Evolutionary conservation across 37 sponge, comb jelly and placozoan species (phyloP).

Genomic region (Haliclona indistincta): DNA sequence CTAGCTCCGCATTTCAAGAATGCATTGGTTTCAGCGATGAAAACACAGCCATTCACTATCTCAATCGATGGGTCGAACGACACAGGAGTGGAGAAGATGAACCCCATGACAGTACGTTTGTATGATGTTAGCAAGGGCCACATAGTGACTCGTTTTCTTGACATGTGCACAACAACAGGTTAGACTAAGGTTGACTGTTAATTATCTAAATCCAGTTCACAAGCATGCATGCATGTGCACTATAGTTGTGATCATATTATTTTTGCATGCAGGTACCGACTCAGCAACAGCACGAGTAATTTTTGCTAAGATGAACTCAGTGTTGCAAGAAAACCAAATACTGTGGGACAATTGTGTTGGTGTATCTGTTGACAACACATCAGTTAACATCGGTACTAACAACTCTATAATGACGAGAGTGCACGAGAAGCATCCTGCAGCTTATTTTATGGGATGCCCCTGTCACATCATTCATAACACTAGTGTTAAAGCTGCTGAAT

Average conservation of each 20-base stretch:
- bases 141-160: slow-evolving; percentile 46
- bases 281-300: slow-evolving; percentile 47
- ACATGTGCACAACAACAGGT: slow-evolving; percentile 61
- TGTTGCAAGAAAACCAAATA: neutral
- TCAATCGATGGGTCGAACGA: slow-evolving; percentile 77
- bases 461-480: slow-evolving; percentile 56
- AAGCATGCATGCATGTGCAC: no score
- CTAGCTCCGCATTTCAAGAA: slow-evolving; percentile 41
- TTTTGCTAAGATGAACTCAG: slow-evolving; percentile 53
- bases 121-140: slow-evolving; percentile 18
- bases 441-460: slow-evolving; percentile 58
- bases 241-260: no score
- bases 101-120: slow-evolving; percentile 59
- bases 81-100: slow-evolving; percentile 60
- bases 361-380: slow-evolving; percentile 60
- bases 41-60: slow-evolving; percentile 35
- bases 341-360: slow-evolving; percentile 60
- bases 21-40: slow-evolving; percentile 44
- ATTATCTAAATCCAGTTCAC: neutral
- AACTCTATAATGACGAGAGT: slow-evolving; percentile 50
- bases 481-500: slow-evolving; percentile 23
- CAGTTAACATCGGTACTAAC: slow-evolving; percentile 54
- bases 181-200: neutral
- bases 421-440: slow-evolving; percentile 24
- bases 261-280: neutral